phyloP scores from a whole-genome alignment of 2,113 vertebrate genomes.

The Diadophis punctatus region DNA sequence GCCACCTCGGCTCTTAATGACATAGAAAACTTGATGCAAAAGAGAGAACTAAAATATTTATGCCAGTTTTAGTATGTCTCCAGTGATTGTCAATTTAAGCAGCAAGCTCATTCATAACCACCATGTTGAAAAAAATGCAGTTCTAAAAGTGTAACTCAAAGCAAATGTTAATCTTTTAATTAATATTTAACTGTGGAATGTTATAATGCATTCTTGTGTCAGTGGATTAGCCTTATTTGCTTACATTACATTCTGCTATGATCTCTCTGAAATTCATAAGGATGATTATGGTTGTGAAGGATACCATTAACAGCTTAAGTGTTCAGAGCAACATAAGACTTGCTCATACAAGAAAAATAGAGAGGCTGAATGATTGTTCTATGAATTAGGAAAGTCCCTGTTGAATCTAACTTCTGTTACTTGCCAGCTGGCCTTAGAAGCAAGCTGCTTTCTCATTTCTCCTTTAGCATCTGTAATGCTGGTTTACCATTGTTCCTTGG shows the following conservation, averaged over 20 bases:
- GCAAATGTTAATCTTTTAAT: not conserved
- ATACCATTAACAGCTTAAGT: slow-evolving; percentile 30
- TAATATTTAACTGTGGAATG: not conserved
- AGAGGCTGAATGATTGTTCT: not conserved
- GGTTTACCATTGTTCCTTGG: not conserved
- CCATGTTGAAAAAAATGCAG: not conserved
- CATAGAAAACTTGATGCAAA: not conserved
- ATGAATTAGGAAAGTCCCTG: not conserved
- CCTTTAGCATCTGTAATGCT: not conserved
- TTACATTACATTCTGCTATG: not conserved
- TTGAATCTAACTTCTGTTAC: not conserved
- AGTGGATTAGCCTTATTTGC: not conserved
- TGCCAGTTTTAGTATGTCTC: not conserved
- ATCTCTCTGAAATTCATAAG: slow-evolving; percentile 4
- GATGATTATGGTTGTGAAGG: not conserved
- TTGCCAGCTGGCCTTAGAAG: not conserved
- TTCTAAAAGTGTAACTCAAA: not conserved
- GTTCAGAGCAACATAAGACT: not conserved
- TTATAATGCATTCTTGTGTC: not conserved
- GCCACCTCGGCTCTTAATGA: too few relatives aligned
- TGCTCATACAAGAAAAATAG: not conserved
- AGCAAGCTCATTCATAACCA: not conserved
- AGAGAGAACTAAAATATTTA: not conserved
- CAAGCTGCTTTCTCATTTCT: not conserved
- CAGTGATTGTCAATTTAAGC: not conserved